Evolutionary conservation across 2,888 invertebrate genomes (phyloP).

Genomic region (Cephus spinipes): DNA sequence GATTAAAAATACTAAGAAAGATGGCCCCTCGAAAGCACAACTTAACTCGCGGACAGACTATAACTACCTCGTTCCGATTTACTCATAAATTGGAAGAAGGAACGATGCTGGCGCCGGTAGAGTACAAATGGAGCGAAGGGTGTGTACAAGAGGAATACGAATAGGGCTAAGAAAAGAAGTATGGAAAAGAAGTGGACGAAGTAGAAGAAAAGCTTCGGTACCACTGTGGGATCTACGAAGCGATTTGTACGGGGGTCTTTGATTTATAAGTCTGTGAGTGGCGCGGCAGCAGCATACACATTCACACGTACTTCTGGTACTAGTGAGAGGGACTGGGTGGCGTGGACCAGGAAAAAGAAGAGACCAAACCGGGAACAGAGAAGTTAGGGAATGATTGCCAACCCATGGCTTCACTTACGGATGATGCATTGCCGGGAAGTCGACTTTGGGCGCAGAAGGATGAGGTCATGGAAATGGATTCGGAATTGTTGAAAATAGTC

Average conservation of each 20-base stretch:
- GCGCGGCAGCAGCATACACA: slow-evolving; percentile 14
- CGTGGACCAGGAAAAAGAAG: slow-evolving; percentile 3
- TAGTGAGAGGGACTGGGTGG: not conserved
- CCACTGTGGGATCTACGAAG: slow-evolving; percentile 44
- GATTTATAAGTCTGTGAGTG: slow-evolving; percentile 58
- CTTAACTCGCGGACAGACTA: not conserved
- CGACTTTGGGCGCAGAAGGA: slow-evolving; percentile 53
- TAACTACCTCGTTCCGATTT: not conserved
- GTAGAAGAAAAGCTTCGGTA: slow-evolving; percentile 3
- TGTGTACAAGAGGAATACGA: not conserved
- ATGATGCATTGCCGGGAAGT: slow-evolving; percentile 56
- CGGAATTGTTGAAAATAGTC: slow-evolving; percentile 51
- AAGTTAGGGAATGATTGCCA: slow-evolving; percentile 42
- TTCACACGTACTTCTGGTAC: slow-evolving; percentile 13
- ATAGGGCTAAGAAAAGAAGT: not conserved
- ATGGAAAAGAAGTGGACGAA: not conserved
- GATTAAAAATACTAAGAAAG: not conserved
- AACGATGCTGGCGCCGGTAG: not conserved
- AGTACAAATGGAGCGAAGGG: not conserved
- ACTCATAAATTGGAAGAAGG: not conserved
- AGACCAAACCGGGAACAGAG: slow-evolving; percentile 18
- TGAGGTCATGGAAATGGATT: slow-evolving; percentile 54
- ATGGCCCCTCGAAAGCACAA: not conserved
- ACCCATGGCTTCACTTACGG: slow-evolving; percentile 48
- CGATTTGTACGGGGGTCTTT: slow-evolving; percentile 54